Evolutionary conservation across 2,888 invertebrate species (phyloP).

Genomic region (Acronicta alni): DNA sequence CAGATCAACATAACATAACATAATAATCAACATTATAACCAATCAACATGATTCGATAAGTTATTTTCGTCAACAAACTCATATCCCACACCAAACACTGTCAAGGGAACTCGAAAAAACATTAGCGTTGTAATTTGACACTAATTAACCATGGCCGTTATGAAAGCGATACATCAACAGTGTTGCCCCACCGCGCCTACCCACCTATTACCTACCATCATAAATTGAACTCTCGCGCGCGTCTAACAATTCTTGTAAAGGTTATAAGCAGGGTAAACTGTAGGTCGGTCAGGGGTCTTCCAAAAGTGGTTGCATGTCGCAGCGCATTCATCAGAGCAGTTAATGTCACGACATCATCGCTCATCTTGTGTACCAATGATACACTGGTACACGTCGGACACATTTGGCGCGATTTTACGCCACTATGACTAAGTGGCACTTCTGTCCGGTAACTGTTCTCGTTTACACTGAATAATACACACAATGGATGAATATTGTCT

Average conservation of each 20-base stretch:
- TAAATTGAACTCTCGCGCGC: constrained; percentile 58
- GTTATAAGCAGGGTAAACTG: constrained; percentile 39
- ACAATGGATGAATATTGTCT: no score
- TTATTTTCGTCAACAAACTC: constrained; percentile 16
- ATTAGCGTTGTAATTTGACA: constrained; percentile 83
- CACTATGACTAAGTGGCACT: constrained; percentile 34
- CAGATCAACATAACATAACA: background rate
- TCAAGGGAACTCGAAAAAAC: constrained; percentile 67
- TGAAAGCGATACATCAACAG: constrained; percentile 84
- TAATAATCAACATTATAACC: background rate
- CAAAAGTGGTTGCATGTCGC: constrained; percentile 67
- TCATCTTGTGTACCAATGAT: constrained; percentile 78
- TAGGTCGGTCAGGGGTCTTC: constrained; percentile 59
- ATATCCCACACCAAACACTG: constrained; percentile 44
- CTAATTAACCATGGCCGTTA: constrained; percentile 84
- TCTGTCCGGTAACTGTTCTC: constrained; percentile 8
- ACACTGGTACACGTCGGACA: constrained; percentile 73
- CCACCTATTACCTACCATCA: constrained; percentile 69
- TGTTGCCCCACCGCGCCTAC: constrained; percentile 76
- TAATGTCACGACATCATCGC: constrained; percentile 86
- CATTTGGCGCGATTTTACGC: constrained; percentile 70
- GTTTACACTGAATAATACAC: constrained; percentile 5
- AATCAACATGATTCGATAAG: background rate
- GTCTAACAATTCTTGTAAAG: constrained; percentile 39
- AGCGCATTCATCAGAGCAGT: constrained; percentile 85